These are phyloP conservation scores for Megalops cyprinoides DNA, from an alignment of 2,797 vertebrate genomes.

Conservation along the genomic window DNA sequence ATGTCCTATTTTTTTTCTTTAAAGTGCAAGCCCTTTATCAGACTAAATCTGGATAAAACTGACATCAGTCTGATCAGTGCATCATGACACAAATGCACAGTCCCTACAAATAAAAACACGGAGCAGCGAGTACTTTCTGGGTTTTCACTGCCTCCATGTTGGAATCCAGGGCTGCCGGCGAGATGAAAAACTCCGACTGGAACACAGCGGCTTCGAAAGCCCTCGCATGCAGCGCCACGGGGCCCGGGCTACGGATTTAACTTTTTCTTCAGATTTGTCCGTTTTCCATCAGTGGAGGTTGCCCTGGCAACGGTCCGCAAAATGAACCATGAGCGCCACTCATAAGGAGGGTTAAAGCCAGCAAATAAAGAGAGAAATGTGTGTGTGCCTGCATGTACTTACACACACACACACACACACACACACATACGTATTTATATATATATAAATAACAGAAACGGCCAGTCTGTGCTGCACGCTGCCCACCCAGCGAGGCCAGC, in stretches of 20 bases:
- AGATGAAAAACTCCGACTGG: not conserved
- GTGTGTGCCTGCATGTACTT: not conserved
- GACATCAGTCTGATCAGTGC: too few relatives aligned
- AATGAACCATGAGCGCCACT: not conserved
- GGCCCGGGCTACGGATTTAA: not conserved
- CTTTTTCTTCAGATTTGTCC: constrained; percentile 3
- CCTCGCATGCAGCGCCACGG: not conserved
- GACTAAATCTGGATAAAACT: too few relatives aligned
- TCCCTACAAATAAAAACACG: too few relatives aligned
- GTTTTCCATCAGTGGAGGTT: constrained; percentile 7
- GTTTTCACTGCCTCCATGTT: not conserved
- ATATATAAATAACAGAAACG: constrained; percentile 19
- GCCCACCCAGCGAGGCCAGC: constrained; percentile 20
- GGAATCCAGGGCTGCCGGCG: too few relatives aligned
- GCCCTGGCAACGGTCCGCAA: not conserved
- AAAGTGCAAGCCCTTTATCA: too few relatives aligned
- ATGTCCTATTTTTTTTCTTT: too few relatives aligned
- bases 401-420: constrained; percentile 16
- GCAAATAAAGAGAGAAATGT: not conserved
- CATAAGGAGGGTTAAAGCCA: not conserved
- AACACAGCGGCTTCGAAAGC: not conserved
- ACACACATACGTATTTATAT: not conserved
- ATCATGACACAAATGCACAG: too few relatives aligned
- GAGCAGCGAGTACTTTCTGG: too few relatives aligned
- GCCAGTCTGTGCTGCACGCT: not conserved